phyloP scores from a whole-genome alignment of 1,140 invertebrate species.

The Calephelis nemesis region DNA sequence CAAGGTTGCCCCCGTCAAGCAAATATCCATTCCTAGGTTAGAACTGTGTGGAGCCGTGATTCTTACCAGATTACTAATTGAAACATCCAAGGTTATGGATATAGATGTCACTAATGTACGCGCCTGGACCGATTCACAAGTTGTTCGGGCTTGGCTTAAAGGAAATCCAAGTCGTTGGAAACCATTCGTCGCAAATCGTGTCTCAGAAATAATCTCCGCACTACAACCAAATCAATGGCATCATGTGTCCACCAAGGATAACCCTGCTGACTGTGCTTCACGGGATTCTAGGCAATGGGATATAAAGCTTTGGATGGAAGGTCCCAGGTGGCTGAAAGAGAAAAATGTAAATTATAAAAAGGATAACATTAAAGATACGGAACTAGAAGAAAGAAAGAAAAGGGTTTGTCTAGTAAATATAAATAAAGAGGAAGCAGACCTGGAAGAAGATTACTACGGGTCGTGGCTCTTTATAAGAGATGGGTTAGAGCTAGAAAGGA shows the following conservation, averaged over 20 bases:
- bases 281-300: slow-evolving; percentile 18
- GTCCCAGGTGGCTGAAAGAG: slow-evolving; percentile 3
- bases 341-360: slow-evolving; percentile 3
- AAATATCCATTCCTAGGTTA: slow-evolving; percentile 25
- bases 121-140: slow-evolving; percentile 20
- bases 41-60: slow-evolving; percentile 1
- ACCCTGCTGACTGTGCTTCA: slow-evolving; percentile 30
- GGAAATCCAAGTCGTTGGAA: slow-evolving; percentile 23
- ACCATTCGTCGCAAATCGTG: slow-evolving; percentile 21
- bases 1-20: neutral
- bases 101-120: neutral
- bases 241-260: slow-evolving; percentile 25
- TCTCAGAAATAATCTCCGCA: slow-evolving; percentile 8
- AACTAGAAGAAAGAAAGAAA: neutral
- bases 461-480: slow-evolving; percentile 25
- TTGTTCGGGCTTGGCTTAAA: slow-evolving; percentile 21
- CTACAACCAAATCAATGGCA: slow-evolving; percentile 21
- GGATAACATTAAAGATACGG: neutral
- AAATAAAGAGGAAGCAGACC: too few species aligned
- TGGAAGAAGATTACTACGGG: slow-evolving; percentile 10
- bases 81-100: neutral
- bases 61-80: neutral
- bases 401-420: neutral
- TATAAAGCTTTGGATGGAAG: neutral
- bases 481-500: neutral